Evolutionary conservation across 2,113 vertebrate genomes (phyloP).

Genomic region (Euleptes europaea): DNA sequence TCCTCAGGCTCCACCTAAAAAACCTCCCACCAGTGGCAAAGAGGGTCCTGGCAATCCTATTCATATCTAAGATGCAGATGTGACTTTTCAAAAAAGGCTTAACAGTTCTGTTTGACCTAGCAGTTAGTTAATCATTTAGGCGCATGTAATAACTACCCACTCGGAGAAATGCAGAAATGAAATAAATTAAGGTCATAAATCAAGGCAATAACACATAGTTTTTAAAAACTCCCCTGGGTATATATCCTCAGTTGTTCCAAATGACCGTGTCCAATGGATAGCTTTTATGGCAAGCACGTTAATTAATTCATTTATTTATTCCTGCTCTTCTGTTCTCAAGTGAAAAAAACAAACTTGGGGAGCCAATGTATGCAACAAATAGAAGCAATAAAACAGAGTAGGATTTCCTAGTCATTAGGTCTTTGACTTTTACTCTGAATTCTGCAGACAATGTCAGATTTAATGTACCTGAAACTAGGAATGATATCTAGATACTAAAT

Average conservation of each 20-base stretch:
- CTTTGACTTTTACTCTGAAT: too few species aligned
- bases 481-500: too few species aligned
- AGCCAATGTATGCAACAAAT: too few species aligned
- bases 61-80: too few species aligned
- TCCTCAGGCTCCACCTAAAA: too few species aligned
- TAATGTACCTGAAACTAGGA: too few species aligned
- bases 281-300: neutral
- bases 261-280: fast-evolving
- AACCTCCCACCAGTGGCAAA: too few species aligned
- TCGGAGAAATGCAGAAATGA: neutral
- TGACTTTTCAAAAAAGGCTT: too few species aligned
- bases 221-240: neutral
- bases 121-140: neutral
- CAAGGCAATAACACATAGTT: neutral
- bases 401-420: too few species aligned
- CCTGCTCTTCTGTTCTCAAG: fast-evolving
- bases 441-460: too few species aligned
- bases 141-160: neutral
- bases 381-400: too few species aligned
- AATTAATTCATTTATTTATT: neutral
- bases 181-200: neutral
- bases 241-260: neutral
- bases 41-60: too few species aligned
- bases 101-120: neutral
- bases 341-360: neutral